Base-by-base conservation (phyloP, 2,113 vertebrate genomes). In the Vicugna pacos region DNA sequence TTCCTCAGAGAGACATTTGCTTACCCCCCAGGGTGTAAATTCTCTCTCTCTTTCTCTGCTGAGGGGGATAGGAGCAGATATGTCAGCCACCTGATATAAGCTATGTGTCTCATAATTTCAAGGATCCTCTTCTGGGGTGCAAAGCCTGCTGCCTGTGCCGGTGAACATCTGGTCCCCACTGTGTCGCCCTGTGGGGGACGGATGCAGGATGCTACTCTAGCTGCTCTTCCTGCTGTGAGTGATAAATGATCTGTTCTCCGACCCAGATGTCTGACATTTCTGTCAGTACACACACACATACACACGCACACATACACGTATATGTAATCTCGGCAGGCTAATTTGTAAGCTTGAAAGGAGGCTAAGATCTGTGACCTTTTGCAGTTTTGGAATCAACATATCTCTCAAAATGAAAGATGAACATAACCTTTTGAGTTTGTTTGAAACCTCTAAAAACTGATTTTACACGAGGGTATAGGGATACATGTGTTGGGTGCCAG, bases 391-490 rank as follows among this genome's bases (percentile, higher is more conserved):
- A 69, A 24, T 28, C 76, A 88, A 72, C 0, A 1, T 24, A 60
- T 16, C 52, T 86, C 42, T 81, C 28, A 93, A 90, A 85, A 60
- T 62, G 65, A 60, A 93, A 82, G 58, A 8, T 52, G 35, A 64
- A 30, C 19, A 56, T 84, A 77, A 85, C 1, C 2, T 75, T 93
- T 73, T 30, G 20, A 72, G 13, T 79, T 84, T 65, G 30, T 79
- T 77, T 94, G 72, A 89, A 91, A 48, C 12, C 14, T 83, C 46
- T 84, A 30, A 32, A 72, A 32, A 35, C 20, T 76, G 72, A 42
- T 56, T 70, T 80, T 56, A 76, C 62, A 50, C 5, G 17, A 84
- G 12, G 16, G 8, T 38, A 7, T 2, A 56, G 16, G 28, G 12
- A 26, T 64, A 73, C 10, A 12, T 30, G 8, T 22, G 30, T 52